A percentile compares a stretch with the other conserved stretches of the same genome.
phyloP scores from a whole-genome alignment of 1,140 invertebrate species.

The Nymphalis io region DNA sequence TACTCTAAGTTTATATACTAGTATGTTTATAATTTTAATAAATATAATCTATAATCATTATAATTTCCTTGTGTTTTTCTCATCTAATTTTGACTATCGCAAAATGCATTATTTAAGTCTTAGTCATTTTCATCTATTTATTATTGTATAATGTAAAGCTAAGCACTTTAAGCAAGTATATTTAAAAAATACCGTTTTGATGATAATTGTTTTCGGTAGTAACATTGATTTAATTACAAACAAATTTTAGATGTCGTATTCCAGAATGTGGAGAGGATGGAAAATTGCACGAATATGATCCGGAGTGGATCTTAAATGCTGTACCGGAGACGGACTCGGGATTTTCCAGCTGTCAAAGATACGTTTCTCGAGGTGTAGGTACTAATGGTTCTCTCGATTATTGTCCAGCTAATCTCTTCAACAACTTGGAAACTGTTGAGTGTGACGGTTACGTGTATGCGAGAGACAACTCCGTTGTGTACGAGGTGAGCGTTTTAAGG shows the following conservation, averaged over 20 bases:
- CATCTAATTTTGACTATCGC: too few relatives aligned
- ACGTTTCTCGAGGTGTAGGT: conserved; percentile 21
- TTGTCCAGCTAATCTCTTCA: conserved; percentile 55
- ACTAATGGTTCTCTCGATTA: conserved; percentile 41
- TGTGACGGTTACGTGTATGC: conserved; percentile 64
- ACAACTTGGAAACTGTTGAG: conserved; percentile 27
- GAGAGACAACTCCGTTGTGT: conserved; percentile 63
- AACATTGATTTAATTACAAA: background rate
- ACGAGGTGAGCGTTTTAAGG: conserved; percentile 54
- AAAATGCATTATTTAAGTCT: too few relatives aligned
- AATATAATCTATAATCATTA: too few relatives aligned
- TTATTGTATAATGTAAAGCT: too few relatives aligned
- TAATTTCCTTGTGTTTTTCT: too few relatives aligned
- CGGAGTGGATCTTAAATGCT: conserved; percentile 56
- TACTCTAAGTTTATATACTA: too few relatives aligned
- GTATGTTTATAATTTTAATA: too few relatives aligned
- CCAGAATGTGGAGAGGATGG: conserved; percentile 59
- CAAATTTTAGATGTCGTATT: conserved; percentile 55
- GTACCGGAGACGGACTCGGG: conserved; percentile 46
- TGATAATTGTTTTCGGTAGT: too few relatives aligned
- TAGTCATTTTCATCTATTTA: too few relatives aligned
- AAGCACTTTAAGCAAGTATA: too few relatives aligned
- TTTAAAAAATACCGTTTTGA: too few relatives aligned
- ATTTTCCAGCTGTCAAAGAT: conserved; percentile 56
- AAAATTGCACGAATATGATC: conserved; percentile 40